Evolutionary conservation across 2,797 vertebrate species (phyloP).

Genomic region (Semaprochilodus insignis): DNA sequence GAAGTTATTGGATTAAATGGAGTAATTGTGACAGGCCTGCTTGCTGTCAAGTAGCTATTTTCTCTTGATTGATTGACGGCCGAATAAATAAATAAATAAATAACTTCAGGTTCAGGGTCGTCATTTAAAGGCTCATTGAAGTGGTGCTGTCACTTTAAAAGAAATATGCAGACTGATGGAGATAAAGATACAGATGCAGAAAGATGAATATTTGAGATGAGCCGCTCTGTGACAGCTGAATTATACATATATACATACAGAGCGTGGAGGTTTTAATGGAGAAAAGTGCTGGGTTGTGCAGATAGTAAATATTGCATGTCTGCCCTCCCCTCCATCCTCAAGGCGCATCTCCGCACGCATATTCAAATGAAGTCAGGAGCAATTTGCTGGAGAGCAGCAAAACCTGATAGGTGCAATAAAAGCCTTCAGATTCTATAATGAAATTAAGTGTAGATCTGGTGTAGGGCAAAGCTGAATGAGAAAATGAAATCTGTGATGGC

Average conservation of each 20-base stretch:
- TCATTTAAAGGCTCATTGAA: background rate
- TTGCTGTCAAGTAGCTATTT: background rate
- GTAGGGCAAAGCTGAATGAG: slow-evolving; percentile 67
- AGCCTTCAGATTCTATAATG: slow-evolving; percentile 74
- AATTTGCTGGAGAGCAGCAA: slow-evolving; percentile 68
- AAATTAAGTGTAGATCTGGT: slow-evolving; percentile 68
- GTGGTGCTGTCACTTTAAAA: slow-evolving; percentile 8
- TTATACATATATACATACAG: slow-evolving; percentile 63
- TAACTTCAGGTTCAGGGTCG: background rate
- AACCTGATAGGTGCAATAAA: slow-evolving; percentile 70
- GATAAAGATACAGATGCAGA: slow-evolving; percentile 3
- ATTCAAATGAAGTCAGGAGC: slow-evolving; percentile 76
- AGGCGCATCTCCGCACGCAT: slow-evolving; percentile 61
- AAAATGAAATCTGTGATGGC: slow-evolving; percentile 67
- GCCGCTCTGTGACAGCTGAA: background rate
- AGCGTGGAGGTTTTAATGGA: slow-evolving; percentile 45
- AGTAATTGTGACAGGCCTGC: background rate
- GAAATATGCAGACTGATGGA: background rate
- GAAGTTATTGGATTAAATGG: background rate
- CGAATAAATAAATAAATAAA: background rate
- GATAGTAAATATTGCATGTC: slow-evolving; percentile 67
- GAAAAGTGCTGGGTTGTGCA: slow-evolving; percentile 68
- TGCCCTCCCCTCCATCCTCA: slow-evolving; percentile 41
- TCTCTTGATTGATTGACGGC: background rate
- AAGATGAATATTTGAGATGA: slow-evolving; percentile 18